phyloP scores from a whole-genome alignment of 1,140 invertebrate species.

The Drosophila azteca region DNA sequence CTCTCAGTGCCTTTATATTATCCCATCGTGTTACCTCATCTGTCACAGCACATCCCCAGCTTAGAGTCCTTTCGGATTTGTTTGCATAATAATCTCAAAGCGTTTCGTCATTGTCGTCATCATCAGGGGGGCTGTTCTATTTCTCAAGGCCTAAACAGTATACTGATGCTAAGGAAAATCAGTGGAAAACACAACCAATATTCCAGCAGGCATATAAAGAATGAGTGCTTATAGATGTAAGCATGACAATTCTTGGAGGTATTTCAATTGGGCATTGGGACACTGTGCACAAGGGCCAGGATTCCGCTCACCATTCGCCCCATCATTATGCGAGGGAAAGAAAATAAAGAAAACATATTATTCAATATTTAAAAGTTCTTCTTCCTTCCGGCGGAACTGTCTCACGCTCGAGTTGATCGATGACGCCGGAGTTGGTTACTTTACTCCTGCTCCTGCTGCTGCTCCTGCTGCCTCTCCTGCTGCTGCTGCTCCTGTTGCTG shows the following conservation, averaged over 20 bases:
- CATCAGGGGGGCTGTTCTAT: conserved; percentile 26
- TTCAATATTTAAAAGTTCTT: conserved; percentile 71
- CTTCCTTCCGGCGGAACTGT: conserved; percentile 49
- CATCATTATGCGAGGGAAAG: conserved; percentile 31
- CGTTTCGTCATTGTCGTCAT: conserved; percentile 40
- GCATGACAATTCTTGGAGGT: too few species aligned
- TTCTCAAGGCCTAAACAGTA: neutral
- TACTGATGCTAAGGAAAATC: too few species aligned
- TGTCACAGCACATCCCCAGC: too few species aligned
- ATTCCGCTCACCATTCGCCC: conserved; percentile 40
- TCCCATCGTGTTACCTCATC: neutral
- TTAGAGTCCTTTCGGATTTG: conserved; percentile 11
- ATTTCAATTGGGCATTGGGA: too few species aligned
- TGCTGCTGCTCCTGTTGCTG: too few species aligned
- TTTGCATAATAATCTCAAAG: conserved; percentile 43
- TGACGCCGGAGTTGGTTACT: conserved; percentile 37
- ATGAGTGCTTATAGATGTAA: too few species aligned
- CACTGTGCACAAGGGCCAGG: conserved; percentile 19
- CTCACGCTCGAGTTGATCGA: conserved; percentile 69
- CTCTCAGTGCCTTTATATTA: too few species aligned
- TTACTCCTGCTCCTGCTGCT: too few species aligned
- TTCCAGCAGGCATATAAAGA: too few species aligned
- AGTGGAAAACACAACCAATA: too few species aligned
- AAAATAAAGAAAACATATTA: conserved; percentile 55
- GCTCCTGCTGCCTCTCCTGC: too few species aligned